Conservation (phyloP, 2,797 vertebrate species). For the Eidolon dupreanum region DNA sequence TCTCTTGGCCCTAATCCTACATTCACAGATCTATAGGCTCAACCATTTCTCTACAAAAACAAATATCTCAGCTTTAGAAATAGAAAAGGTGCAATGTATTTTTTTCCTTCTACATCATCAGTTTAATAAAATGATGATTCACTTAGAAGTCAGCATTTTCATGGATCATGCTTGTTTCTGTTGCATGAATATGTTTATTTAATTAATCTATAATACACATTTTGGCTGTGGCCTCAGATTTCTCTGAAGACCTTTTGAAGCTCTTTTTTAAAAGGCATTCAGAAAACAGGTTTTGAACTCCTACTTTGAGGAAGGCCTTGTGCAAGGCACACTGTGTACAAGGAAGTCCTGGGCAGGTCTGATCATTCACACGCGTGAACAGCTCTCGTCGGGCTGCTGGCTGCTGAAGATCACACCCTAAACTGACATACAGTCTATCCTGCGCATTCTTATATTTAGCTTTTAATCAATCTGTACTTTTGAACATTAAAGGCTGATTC, state of each 20-base stretch:
- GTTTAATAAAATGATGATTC: background rate
- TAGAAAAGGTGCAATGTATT: background rate
- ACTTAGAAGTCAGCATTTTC: background rate
- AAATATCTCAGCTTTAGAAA: background rate
- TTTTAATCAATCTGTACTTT: background rate
- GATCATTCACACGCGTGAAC: too few species aligned
- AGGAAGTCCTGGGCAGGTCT: background rate
- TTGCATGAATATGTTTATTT: background rate
- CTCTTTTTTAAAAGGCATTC: background rate
- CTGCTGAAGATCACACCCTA: background rate
- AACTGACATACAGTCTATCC: background rate
- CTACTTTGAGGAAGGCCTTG: background rate
- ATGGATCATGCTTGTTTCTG: background rate
- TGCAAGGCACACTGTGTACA: background rate
- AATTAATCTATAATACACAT: background rate
- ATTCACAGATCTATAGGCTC: background rate
- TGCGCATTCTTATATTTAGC: too few species aligned
- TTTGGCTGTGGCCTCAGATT: too few species aligned
- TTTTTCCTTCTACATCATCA: background rate
- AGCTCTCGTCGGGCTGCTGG: too few species aligned
- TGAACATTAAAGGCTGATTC: background rate
- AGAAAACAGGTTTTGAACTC: background rate
- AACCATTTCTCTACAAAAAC: background rate
- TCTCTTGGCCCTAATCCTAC: fast-evolving
- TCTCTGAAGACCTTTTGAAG: background rate